Conservation (phyloP, 1,140 invertebrate genomes). For the Oreohelix idahoensis region DNA sequence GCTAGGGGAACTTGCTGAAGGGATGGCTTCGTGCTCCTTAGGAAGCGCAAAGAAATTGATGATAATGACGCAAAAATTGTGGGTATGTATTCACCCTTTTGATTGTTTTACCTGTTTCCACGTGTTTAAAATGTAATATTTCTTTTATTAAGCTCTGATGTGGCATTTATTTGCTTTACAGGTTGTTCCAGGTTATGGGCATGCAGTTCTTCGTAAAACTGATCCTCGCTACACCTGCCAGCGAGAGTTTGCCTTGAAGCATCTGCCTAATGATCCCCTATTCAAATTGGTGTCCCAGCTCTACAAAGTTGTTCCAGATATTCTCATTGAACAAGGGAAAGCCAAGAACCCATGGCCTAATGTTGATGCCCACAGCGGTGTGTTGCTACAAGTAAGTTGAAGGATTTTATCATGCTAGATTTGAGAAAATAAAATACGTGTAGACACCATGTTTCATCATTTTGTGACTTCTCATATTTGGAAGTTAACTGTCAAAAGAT, state of each 20-base stretch:
- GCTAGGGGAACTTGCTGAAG: no score
- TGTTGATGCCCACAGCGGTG: slow-evolving; percentile 97
- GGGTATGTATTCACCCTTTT: no score
- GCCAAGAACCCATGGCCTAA: slow-evolving; percentile 99
- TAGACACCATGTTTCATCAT: no score
- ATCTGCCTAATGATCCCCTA: slow-evolving; percentile 92
- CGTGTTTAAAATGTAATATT: no score
- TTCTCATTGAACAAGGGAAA: slow-evolving; percentile 94
- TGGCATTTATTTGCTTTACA: slow-evolving; percentile 57
- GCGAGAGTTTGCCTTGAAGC: slow-evolving; percentile 94
- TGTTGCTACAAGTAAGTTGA: slow-evolving; percentile 78
- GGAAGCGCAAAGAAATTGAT: no score
- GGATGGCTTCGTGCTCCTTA: no score
- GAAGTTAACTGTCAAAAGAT: no score
- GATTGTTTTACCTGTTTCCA: no score
- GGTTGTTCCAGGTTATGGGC: slow-evolving; percentile 97
- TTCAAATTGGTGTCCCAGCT: slow-evolving; percentile 91
- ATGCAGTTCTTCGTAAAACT: slow-evolving; percentile 96
- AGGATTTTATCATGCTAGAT: neutral
- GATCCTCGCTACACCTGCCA: slow-evolving; percentile 96
- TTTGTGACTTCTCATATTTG: no score
- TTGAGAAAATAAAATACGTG: no score
- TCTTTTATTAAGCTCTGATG: no score
- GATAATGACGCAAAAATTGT: no score
- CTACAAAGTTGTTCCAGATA: slow-evolving; percentile 94